phyloP scores from a whole-genome alignment of 2,797 vertebrate species.

The Adelosebastes latens region DNA sequence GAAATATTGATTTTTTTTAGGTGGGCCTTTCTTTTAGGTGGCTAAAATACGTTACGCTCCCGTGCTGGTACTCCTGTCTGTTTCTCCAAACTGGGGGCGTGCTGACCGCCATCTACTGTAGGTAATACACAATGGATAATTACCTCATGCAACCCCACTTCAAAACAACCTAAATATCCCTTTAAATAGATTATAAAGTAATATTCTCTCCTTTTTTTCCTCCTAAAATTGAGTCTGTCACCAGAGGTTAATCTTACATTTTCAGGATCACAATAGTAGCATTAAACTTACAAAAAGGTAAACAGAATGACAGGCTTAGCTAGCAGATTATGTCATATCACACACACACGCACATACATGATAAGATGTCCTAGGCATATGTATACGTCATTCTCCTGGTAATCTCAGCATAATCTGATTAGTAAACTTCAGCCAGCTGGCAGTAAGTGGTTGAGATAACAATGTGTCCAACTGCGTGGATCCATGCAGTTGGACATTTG shows the following conservation, averaged over 20 bases:
- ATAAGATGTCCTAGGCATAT: constrained; percentile 17
- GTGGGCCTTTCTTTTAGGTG: too few species aligned
- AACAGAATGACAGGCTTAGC: background rate
- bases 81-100: too few species aligned
- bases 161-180: background rate
- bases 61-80: too few species aligned
- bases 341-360: constrained; percentile 5
- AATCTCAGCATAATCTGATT: constrained; percentile 67
- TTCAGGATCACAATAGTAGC: background rate
- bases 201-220: background rate
- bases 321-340: constrained; percentile 5
- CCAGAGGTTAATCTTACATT: background rate
- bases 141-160: background rate
- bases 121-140: background rate
- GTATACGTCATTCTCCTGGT: constrained; percentile 17
- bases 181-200: background rate
- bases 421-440: constrained; percentile 43
- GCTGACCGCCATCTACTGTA: too few species aligned
- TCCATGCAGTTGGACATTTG: background rate
- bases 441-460: constrained; percentile 57
- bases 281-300: background rate
- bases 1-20: too few species aligned
- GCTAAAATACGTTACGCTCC: too few species aligned
- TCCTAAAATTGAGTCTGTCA: background rate
- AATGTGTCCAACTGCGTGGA: background rate